Evolutionary conservation across 2,113 vertebrate genomes (phyloP), one percentile per base, ranked within the genome.

Genomic region (Apistogramma diplotaenia): DNA sequence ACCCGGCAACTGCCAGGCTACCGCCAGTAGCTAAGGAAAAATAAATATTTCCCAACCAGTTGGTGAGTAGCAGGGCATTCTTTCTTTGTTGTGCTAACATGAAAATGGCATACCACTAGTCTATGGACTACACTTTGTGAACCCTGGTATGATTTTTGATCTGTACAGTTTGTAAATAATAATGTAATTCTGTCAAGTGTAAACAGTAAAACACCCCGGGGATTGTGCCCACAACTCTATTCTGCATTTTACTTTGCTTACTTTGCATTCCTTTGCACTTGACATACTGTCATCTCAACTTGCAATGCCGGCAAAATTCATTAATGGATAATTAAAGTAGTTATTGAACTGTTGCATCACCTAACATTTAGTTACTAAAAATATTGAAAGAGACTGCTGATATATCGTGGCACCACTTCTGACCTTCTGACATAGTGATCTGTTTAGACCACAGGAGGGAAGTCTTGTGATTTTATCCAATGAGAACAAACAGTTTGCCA

Each of bases 401-500:
- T 91, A 67, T 86, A 87, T 85, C 55, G 72, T 89, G 55, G 76
- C 83, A 85, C 76, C 81, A 58, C 19, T 84, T 81, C 73, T 88
- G 89, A 89, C 87, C 91, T 84, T 89, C 18, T 87, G 59, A 83
- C 82, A 81, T 78, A 62, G 76, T 76, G 82, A 91, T 92, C 81
- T 79, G 86, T 91, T 84, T 60, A 55, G 77, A 85, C 85, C 85
- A 87, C 71, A 55, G 81, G 78, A 89, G 76, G 54, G 54, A 85
- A 90, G 76, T 84, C 85, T 83, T 90, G 80, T 31, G 82, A 93
- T 91, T 91, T 87, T 81, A 87, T 79, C 90, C 89, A 81, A 88
- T 85, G 87, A 85, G 89, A 92, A 91, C 89, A 93, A 93, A 88
- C 90, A 93, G 83, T 86, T 89, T 91, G 86, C 86, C 90, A 81